Conservation (phyloP, 1,140 invertebrate genomes). For the Mizuhopecten yessoensis region DNA sequence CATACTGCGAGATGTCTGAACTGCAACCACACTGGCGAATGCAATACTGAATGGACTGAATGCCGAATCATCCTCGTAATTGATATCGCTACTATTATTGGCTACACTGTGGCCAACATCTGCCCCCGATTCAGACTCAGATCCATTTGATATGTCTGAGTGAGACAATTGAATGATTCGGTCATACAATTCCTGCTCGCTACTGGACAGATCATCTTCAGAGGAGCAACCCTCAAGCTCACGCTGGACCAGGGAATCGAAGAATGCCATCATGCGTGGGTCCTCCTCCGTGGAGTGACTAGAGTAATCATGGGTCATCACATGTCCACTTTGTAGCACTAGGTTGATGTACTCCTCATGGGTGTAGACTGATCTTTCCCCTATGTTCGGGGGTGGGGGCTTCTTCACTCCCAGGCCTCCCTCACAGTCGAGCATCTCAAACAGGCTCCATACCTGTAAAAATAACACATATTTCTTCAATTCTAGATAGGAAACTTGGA, state of each 20-base stretch:
- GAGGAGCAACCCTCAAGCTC: slow-evolving; percentile 89
- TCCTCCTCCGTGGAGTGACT: slow-evolving; percentile 94
- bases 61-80: slow-evolving; percentile 59
- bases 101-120: neutral
- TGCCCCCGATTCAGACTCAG: neutral
- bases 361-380: slow-evolving; percentile 90
- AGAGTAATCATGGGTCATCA: slow-evolving; percentile 86
- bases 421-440: slow-evolving; percentile 84
- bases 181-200: slow-evolving; percentile 77
- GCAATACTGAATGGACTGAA: slow-evolving; percentile 79
- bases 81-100: slow-evolving; percentile 43
- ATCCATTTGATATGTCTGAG: slow-evolving; percentile 62
- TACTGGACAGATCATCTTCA: slow-evolving; percentile 71
- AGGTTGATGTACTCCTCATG: slow-evolving; percentile 94
- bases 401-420: neutral
- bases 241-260: slow-evolving; percentile 95
- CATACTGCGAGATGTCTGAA: slow-evolving; percentile 30
- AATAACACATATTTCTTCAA: no score
- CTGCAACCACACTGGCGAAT: slow-evolving; percentile 77
- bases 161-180: slow-evolving; percentile 71
- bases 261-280: slow-evolving; percentile 97
- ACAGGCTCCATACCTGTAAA: slow-evolving; percentile 90
- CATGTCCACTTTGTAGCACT: slow-evolving; percentile 89
- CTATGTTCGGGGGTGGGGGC: neutral
- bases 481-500: no score